Base-by-base conservation (phyloP, 2,797 vertebrate genomes). In the Carapus acus region DNA sequence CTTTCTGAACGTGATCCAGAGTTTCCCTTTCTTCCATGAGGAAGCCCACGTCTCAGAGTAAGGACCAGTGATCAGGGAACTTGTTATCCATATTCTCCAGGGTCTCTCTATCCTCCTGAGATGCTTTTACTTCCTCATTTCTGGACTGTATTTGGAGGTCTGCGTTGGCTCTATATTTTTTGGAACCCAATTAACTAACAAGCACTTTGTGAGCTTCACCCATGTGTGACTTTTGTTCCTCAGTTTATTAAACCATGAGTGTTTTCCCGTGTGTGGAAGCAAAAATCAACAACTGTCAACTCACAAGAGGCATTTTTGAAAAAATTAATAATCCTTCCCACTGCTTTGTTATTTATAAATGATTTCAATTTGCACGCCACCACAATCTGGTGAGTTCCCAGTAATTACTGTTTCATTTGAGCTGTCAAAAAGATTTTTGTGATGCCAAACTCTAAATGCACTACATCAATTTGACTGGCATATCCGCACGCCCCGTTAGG, bases 61-160 rank as follows among this genome's bases (percentile, higher is more conserved):
- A 82, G 77, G 69, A 74, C 58, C 54, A 68, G 68, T 71, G 67
- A 80, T 82, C 67, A 68, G 75, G 68, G 73, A 78, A 77, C 79
- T 86, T 80, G 82, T 86, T 86, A 86, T 80, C 67, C 56, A 33
- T 65, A 69, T 51, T 75, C 79, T 68, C 73, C 19, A 37, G 73
- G 66, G 81, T 58, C 29, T 63, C 43, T 63, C 51, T 63, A 58
- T 57, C 68, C 67, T 77, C 65, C 52, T 31, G 44, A 68, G 68
- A 73, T 56, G 43, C 16, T 41, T 54, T 45, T 59, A 37, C 46
- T 56, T 70, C 72, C 8, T 13, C 12, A 4, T 33, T 3, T 33
- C 31, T 79, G 54, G 55, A 66, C 55, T 38, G 57, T 31, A 7
- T 53, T 27, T 61, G 48, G 58, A 36, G 54, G 59, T 55, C 57